Evolutionary conservation across 2,113 vertebrate species (phyloP).

Genomic region (Poecile atricapillus): DNA sequence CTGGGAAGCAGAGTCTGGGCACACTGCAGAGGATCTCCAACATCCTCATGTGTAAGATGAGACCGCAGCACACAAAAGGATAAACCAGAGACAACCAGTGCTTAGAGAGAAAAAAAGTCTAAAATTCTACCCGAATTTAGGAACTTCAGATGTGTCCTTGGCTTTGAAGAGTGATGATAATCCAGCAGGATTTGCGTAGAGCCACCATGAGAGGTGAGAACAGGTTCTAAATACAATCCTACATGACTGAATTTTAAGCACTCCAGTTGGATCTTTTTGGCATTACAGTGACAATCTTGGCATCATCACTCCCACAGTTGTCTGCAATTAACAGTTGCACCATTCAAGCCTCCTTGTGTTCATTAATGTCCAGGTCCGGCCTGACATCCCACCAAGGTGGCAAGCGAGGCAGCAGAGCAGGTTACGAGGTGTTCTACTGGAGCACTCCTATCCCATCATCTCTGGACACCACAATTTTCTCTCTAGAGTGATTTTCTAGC

Average conservation of each 20-base stretch:
- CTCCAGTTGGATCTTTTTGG: conserved; percentile 5
- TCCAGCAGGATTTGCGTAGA: conserved; percentile 13
- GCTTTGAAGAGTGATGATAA: background rate
- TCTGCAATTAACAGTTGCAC: conserved; percentile 32
- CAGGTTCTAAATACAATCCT: conserved; percentile 38
- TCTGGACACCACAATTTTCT: background rate
- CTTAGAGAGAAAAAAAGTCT: background rate
- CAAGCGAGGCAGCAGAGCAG: background rate
- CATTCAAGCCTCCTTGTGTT: background rate
- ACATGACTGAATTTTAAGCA: conserved; percentile 32
- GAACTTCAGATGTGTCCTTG: background rate
- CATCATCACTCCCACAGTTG: conserved; percentile 28
- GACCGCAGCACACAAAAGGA: background rate
- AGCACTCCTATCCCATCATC: background rate
- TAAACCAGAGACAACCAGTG: background rate
- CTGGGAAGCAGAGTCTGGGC: background rate
- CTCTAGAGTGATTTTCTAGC: background rate
- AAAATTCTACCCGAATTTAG: background rate
- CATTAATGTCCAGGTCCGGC: background rate
- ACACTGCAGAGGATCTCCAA: background rate
- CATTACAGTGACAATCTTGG: conserved; percentile 24
- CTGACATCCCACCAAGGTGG: background rate
- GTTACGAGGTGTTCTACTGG: background rate
- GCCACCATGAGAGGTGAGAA: conserved; percentile 13
- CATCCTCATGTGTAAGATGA: background rate